Evolutionary conservation across 2,888 invertebrate species (phyloP).

Genomic region (Tinea semifulvella): DNA sequence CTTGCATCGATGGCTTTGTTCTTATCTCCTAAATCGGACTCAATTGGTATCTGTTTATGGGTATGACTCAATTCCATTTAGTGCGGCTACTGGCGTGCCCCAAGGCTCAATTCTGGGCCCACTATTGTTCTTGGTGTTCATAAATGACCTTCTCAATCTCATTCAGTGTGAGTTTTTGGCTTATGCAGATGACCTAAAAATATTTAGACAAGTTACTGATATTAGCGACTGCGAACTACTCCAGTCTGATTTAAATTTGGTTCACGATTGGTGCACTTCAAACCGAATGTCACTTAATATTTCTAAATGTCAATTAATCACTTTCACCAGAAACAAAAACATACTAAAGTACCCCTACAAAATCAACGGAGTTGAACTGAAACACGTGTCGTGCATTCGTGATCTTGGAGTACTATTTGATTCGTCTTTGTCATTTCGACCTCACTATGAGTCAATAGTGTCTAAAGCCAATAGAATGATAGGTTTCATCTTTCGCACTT

Average conservation of each 20-base stretch:
- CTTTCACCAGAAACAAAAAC: background rate
- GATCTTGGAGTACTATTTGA: constrained; percentile 1
- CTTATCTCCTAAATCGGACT: constrained; percentile 6
- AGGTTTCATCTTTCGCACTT: background rate
- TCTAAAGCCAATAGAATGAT: background rate
- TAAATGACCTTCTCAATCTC: constrained; percentile 7
- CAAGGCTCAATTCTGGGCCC: constrained; percentile 14
- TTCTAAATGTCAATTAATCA: background rate
- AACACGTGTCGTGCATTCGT: background rate
- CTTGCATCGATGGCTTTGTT: constrained; percentile 10
- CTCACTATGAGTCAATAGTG: background rate
- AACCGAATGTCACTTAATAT: constrained; percentile 4
- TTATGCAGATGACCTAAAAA: constrained; percentile 8
- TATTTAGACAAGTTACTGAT: background rate
- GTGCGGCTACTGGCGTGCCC: constrained; percentile 2
- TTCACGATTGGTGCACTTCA: background rate
- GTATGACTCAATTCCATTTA: constrained; percentile 8
- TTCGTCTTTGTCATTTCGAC: background rate
- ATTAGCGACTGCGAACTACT: background rate
- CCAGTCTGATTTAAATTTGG: background rate
- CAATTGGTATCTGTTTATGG: constrained; percentile 12
- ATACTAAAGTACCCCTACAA: background rate
- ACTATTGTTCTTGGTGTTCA: constrained; percentile 5
- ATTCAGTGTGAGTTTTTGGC: background rate
- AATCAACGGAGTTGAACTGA: background rate